Evolutionary conservation across 2,113 vertebrate genomes (phyloP), one percentile per base, ranked within the genome.

Genomic region (Terrapene triunguis): DNA sequence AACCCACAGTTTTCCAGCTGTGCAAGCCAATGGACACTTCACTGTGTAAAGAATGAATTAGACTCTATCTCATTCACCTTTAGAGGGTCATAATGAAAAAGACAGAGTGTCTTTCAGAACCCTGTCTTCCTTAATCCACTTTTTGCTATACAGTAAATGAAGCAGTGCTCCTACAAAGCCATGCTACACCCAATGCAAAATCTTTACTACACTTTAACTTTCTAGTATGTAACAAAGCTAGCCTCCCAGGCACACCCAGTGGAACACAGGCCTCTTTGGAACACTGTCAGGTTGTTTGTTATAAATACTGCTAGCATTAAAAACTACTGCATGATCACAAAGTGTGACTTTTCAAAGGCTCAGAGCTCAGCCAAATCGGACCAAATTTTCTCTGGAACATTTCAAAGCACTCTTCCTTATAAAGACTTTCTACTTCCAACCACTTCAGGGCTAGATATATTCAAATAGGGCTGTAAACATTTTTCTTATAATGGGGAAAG

Each of bases 321-420:
- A 95, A 89, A 80, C 80, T 38, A 92, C 92, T 38, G 8, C 44
- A 53, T 5, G 19, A 32, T 62, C 25, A 62, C 29, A 32, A 62
- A 13, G 59, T 62, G 27, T 32, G 29, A 13, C 9, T 62, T 92
- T 22, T 27, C 48, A 95, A 89, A 88, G 82, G 13, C 95, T 95
- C 87, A 85, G 80, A 25, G 85, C 59, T 85, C 55, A 94, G 78
- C 27, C 86, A 94, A 92, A 95, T 92, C 80, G 89, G 88, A 91
- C 93, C 89, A 44, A 82, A 85, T 2, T 89, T 96, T 92, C 8
- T 84, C 48, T 72, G 22, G 79, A 47, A 62, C 29, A 84, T 50
- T 84, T n/a, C 6, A 32, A 62, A 92, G 48, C 32, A 57, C 55
- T 82, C 85, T 82, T 55, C 44, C 32, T 81, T 54, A 48, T 74